Conservation (phyloP, 1,140 invertebrate genomes). For the Bombus terrestris region DNA sequence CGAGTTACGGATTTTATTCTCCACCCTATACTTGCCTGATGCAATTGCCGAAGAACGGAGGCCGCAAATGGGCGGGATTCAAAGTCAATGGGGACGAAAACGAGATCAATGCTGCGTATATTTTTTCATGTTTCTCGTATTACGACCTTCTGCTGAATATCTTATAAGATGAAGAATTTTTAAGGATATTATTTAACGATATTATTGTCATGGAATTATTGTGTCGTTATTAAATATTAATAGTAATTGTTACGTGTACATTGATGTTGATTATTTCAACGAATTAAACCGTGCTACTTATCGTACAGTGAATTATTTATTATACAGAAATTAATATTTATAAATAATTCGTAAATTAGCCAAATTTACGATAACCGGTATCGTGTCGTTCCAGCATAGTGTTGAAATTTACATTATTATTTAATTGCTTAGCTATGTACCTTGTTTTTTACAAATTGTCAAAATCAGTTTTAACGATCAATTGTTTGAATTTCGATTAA, state of each 20-base stretch:
- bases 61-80: background rate
- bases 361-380: too few species aligned
- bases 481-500: too few species aligned
- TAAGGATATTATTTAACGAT: background rate
- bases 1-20: background rate
- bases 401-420: too few species aligned
- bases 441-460: too few species aligned
- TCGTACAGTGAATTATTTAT: too few species aligned
- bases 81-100: background rate
- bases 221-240: too few species aligned
- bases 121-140: background rate
- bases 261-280: background rate
- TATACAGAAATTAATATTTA: background rate
- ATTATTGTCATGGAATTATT: too few species aligned
- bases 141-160: background rate
- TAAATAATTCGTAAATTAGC: background rate
- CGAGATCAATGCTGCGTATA: background rate
- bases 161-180: background rate
- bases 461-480: too few species aligned
- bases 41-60: slow-evolving; percentile 11
- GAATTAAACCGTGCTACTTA: background rate
- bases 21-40: background rate
- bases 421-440: too few species aligned
- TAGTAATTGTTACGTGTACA: too few species aligned
- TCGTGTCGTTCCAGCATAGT: too few species aligned